Evolutionary conservation across 2,113 vertebrate species (phyloP).

Genomic region (Neotoma lepida): DNA sequence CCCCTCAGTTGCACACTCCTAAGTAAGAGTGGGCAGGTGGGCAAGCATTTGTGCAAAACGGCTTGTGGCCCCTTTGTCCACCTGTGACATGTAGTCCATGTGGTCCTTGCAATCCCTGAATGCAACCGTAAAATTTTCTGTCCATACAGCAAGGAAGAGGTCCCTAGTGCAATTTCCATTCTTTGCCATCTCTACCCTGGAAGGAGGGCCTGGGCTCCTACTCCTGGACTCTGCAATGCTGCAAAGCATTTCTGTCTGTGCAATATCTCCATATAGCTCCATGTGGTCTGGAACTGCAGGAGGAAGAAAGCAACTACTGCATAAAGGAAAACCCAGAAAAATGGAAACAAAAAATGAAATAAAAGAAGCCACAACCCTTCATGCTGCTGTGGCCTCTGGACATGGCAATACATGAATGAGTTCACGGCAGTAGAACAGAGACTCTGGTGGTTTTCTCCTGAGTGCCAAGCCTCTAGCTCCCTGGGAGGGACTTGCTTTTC

Average conservation of each 20-base stretch:
- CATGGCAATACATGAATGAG: constrained; percentile 81
- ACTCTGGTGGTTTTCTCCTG: constrained; percentile 78
- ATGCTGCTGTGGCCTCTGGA: constrained; percentile 83
- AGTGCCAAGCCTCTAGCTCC: constrained; percentile 73
- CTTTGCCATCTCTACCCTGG: constrained; percentile 82
- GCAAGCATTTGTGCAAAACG: constrained; percentile 85
- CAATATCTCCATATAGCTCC: constrained; percentile 61
- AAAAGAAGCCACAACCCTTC: constrained; percentile 87
- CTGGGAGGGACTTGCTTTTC: constrained; percentile 58
- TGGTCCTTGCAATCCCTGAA: constrained; percentile 88
- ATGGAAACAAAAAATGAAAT: constrained; percentile 84
- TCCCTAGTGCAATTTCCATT: constrained; percentile 87
- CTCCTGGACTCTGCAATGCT: constrained; percentile 54
- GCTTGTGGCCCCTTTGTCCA: constrained; percentile 81
- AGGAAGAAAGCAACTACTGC: constrained; percentile 86
- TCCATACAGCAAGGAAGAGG: constrained; percentile 84
- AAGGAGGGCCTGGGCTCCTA: constrained; percentile 77
- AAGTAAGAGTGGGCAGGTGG: constrained; percentile 71
- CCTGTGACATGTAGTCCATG: constrained; percentile 81
- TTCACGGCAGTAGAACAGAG: constrained; percentile 83
- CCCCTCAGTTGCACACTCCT: constrained; percentile 81
- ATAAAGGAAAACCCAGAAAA: constrained; percentile 74
- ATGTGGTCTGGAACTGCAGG: constrained; percentile 81
- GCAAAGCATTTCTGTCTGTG: constrained; percentile 78
- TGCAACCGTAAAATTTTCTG: constrained; percentile 85